Evolutionary conservation across 1,140 invertebrate species (phyloP), one percentile per base, ranked within the genome.

Genomic region (Apis laboriosa): DNA sequence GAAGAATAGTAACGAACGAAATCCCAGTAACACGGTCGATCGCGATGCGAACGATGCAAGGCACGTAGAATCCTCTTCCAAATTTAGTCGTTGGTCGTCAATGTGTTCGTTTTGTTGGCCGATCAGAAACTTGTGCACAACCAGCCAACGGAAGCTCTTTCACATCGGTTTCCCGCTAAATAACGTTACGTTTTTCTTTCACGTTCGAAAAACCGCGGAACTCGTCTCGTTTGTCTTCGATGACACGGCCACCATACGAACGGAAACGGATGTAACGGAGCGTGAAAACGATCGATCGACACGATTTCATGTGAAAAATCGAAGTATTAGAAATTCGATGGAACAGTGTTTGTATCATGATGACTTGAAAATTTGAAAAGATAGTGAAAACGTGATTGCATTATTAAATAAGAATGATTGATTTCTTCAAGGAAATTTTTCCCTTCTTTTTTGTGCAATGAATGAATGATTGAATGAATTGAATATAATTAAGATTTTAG

Each of bases 71-170:
- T 70, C 64, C 70, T 80, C 63, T 73, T 84, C 77, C 77, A 84
- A 86, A 68, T 86, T 80, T 87, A 80, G 81, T 84, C 73, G 74
- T 24, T 19, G 24, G 34, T 63, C 53, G 21, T 68, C 63, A 15
- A 28, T 21, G 53, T 56, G 72, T 24, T 84, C 61, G 77, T 84
- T 87, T 87, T 84, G 34, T n/a, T 13, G 61, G 71, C 58, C 77
- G 51, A 86, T 58, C 51, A n/a, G n/a, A 63, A 71, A 34, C 21
- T 80, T 58, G 51, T 55, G 66, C 12, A 15, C 56, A 64, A 34
- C 58, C 9, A 49, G 8, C 61, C 55, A 24, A 24, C 58, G n/a
- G 15, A 64, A 51, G 21, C 17, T 68, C 60, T 66, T 75, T 78
- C 63, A 11, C 49, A 1, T 15, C 9, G 51, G 19, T 4, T n/a